phyloP scores from a whole-genome alignment of 2,888 invertebrate species.

The Mermis nigrescens region DNA sequence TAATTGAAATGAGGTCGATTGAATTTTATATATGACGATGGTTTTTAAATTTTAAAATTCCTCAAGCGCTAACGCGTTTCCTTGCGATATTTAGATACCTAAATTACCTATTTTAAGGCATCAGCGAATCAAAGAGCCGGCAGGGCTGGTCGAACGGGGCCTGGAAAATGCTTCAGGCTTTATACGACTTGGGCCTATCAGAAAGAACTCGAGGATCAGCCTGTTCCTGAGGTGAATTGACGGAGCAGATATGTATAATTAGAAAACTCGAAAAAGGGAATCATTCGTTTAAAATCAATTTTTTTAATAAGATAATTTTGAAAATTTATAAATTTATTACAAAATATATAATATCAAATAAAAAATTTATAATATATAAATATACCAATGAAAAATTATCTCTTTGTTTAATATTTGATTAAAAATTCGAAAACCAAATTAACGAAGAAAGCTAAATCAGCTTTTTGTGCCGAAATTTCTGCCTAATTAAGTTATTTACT shows the following conservation, averaged over 20 bases:
- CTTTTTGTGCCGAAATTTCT: no score
- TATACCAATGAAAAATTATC: no score
- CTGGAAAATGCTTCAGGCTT: conserved; percentile 89
- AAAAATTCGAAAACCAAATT: no score
- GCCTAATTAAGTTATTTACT: no score
- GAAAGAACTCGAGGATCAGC: conserved; percentile 90
- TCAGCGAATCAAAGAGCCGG: conserved; percentile 95
- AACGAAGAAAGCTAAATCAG: no score
- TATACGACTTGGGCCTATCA: conserved; percentile 98
- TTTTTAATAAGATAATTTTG: background rate
- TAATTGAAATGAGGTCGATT: no score
- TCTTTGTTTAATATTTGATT: no score
- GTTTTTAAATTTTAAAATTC: no score
- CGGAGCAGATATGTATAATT: background rate
- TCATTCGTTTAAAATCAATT: background rate
- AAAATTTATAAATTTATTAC: no score
- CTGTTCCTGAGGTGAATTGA: conserved; percentile 56
- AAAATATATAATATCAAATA: conserved; percentile 2
- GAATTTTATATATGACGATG: no score
- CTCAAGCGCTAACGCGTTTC: no score
- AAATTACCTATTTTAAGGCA: conserved; percentile 34
- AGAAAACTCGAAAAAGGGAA: background rate
- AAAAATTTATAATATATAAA: background rate
- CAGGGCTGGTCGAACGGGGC: conserved; percentile 78
- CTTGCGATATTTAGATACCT: no score